These are phyloP conservation scores for Eptesicus fuscus DNA, from an alignment of 2,113 vertebrate species.

Conservation along the genomic window DNA sequence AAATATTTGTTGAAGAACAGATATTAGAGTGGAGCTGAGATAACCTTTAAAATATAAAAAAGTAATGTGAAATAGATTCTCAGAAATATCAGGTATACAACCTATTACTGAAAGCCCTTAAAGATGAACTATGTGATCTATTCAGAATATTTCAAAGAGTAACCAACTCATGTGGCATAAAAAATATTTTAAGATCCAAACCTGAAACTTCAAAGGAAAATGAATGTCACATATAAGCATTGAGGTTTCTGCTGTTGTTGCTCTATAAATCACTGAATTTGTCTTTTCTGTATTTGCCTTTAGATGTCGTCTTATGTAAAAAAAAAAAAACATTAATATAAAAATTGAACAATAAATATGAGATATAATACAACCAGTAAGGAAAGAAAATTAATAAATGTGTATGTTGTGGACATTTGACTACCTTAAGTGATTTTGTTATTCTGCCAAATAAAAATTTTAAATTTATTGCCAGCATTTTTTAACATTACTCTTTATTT, in stretches of 20 bases:
- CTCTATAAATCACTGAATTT: not conserved
- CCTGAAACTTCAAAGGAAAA: constrained; percentile 15
- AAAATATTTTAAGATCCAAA: not conserved
- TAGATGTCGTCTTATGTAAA: not conserved
- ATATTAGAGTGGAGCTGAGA: not conserved
- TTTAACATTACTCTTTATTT: not conserved
- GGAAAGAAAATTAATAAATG: not conserved
- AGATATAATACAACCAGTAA: not conserved
- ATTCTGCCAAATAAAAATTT: not conserved
- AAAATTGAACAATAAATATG: not conserved
- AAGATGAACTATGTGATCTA: not conserved
- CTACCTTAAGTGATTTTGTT: not conserved
- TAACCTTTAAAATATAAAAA: constrained; percentile 4
- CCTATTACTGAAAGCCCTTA: not conserved
- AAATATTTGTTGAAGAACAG: not conserved
- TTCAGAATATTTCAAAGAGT: constrained; percentile 4
- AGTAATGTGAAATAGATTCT: not conserved
- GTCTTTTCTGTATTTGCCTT: not conserved
- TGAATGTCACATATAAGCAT: not conserved
- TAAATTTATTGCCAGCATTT: not conserved
- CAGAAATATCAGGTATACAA: not conserved
- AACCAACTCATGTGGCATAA: not conserved
- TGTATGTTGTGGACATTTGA: not conserved
- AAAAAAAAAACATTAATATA: not conserved
- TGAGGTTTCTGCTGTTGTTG: not conserved